A percentile compares a stretch with the other conserved stretches of the same genome.
Conservation (phyloP, 2,888 invertebrate species). For the Melolontha melolontha region DNA sequence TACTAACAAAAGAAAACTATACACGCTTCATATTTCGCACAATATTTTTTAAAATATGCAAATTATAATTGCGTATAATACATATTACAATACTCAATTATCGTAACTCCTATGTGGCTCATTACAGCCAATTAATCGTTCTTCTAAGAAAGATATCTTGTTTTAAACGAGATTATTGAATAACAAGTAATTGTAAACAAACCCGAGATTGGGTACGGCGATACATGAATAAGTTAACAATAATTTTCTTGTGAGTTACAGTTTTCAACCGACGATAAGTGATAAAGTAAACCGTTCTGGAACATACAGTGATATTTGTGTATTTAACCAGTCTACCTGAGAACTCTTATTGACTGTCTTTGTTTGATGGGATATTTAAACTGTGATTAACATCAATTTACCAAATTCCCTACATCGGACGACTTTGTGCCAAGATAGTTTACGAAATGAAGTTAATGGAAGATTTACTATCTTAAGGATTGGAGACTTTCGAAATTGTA, state of each 20-base stretch:
- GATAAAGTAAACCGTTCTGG: constrained; percentile 18
- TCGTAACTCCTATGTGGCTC: too few relatives aligned
- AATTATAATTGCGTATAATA: too few relatives aligned
- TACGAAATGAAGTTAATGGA: constrained; percentile 8
- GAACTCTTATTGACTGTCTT: constrained; percentile 42
- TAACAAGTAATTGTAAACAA: constrained; percentile 36
- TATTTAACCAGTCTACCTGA: constrained; percentile 35
- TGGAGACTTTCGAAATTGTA: too few relatives aligned
- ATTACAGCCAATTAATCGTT: constrained; percentile 13
- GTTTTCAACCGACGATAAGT: constrained; percentile 23
- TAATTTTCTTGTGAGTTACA: constrained; percentile 37
- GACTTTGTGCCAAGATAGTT: constrained; percentile 10
- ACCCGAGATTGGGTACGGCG: constrained; percentile 24
- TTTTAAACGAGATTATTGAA: constrained; percentile 28
- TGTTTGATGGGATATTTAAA: constrained; percentile 36
- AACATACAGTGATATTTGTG: constrained; percentile 15
- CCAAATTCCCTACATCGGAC: constrained; percentile 38
- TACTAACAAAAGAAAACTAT: too few relatives aligned
- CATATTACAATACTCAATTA: too few relatives aligned
- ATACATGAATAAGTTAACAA: constrained; percentile 30
- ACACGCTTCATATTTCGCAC: too few relatives aligned
- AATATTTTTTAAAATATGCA: too few relatives aligned
- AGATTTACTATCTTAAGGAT: too few relatives aligned
- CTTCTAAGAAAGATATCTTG: constrained; percentile 34
- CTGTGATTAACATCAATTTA: constrained; percentile 41